phyloP scores from a whole-genome alignment of 2,797 vertebrate genomes.

The Philypnodon macrostomus region DNA sequence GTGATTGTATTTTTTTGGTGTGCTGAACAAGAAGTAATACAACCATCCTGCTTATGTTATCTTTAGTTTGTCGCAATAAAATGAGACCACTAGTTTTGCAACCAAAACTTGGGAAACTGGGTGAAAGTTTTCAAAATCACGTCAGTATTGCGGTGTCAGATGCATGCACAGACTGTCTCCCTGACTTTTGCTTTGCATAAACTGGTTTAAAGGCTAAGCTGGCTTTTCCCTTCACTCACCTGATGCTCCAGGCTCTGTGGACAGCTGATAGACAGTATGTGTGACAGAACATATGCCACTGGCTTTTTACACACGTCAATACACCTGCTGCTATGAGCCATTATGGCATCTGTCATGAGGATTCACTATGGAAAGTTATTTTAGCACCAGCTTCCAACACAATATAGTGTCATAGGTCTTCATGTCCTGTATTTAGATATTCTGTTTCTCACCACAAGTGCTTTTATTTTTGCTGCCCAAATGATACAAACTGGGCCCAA shows the following conservation, averaged over 20 bases:
- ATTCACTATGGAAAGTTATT: neutral
- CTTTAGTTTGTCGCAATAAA: too few species aligned
- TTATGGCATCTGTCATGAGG: neutral
- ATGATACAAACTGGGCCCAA: neutral
- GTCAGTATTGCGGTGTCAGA: neutral
- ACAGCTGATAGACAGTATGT: slow-evolving; percentile 19
- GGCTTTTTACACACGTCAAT: slow-evolving; percentile 4
- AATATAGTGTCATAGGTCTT: neutral
- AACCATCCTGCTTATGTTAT: too few species aligned
- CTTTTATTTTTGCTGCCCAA: neutral
- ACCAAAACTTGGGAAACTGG: too few species aligned
- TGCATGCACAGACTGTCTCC: neutral
- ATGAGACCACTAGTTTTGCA: too few species aligned
- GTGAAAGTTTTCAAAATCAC: too few species aligned
- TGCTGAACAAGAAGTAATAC: too few species aligned
- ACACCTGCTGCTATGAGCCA: neutral
- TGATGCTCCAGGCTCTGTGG: slow-evolving; percentile 27
- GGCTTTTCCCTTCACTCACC: slow-evolving; percentile 38
- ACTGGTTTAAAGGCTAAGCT: slow-evolving; percentile 39
- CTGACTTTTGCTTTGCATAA: slow-evolving; percentile 15
- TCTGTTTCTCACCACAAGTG: neutral
- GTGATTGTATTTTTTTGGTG: too few species aligned
- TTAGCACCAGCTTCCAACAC: neutral
- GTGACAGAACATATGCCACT: neutral
- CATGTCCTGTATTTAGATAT: too few species aligned